Conservation (phyloP, 2,113 vertebrate genomes). For the Nymphicus hollandicus region DNA sequence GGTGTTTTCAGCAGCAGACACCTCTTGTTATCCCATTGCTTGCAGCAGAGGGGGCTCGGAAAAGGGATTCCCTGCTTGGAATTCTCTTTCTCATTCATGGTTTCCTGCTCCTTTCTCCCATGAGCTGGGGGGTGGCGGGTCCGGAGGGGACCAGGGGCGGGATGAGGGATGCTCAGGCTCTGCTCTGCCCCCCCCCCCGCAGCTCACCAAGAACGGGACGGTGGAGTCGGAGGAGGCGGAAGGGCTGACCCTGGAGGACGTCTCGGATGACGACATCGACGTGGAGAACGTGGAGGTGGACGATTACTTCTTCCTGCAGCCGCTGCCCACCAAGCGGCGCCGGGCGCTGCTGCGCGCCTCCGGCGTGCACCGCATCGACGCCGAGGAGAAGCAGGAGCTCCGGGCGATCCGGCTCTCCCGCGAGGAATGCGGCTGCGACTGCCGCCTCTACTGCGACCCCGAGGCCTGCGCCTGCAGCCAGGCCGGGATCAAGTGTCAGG, state of each 20-base stretch:
- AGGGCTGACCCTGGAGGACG: conserved; percentile 89
- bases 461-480: conserved; percentile 94
- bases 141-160: neutral
- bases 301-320: conserved; percentile 97
- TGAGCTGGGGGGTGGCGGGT: neutral
- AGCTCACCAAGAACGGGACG: conserved; percentile 93
- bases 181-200: neutral
- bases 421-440: conserved; percentile 95
- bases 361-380: conserved; percentile 91
- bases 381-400: conserved; percentile 92
- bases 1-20: neutral
- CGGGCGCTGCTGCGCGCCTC: conserved; percentile 90
- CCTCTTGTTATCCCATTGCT: neutral
- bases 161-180: neutral
- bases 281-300: conserved; percentile 93
- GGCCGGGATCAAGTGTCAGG: conserved; percentile 97
- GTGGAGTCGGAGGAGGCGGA: conserved; percentile 91
- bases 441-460: conserved; percentile 94
- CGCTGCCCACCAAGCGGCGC: conserved; percentile 91
- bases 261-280: conserved; percentile 94
- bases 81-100: no score
- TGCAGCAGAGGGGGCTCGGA: fast-evolving
- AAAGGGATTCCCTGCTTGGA: neutral
- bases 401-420: conserved; percentile 91
- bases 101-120: neutral